Conservation (phyloP, 1,140 invertebrate species). For the Pissodes strobi region DNA sequence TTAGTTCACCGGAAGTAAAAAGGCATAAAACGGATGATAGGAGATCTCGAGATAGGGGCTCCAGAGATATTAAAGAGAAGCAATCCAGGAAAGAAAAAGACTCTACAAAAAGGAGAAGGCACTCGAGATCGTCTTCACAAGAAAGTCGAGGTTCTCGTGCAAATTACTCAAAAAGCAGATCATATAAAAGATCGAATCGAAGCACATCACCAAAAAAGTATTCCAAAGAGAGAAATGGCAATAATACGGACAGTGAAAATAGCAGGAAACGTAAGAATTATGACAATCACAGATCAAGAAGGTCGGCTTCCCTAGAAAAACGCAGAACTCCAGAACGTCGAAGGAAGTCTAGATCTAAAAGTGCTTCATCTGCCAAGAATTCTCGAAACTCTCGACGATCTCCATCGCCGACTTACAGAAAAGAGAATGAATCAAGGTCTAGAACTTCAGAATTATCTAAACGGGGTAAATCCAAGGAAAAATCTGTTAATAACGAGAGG, state of each 20-base stretch:
- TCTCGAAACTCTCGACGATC: slow-evolving; percentile 22
- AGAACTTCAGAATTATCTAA: slow-evolving; percentile 4
- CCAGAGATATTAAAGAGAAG: background rate
- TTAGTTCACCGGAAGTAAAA: slow-evolving; percentile 45
- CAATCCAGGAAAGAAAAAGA: slow-evolving; percentile 32
- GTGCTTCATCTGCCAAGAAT: slow-evolving; percentile 14
- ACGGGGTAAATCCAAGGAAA: background rate
- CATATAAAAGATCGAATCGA: background rate
- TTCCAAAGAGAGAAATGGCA: slow-evolving; percentile 25
- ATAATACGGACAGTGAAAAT: slow-evolving; percentile 6
- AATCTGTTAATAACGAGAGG: slow-evolving; percentile 9
- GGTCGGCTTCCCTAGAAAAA: slow-evolving; percentile 20
- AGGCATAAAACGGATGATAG: slow-evolving; percentile 35
- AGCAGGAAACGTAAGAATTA: slow-evolving; percentile 19
- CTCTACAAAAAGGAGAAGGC: slow-evolving; percentile 15
- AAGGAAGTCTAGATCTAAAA: slow-evolving; percentile 34
- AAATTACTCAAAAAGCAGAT: background rate
- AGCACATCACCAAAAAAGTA: slow-evolving; percentile 21
- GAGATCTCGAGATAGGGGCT: background rate
- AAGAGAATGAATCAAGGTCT: slow-evolving; percentile 13
- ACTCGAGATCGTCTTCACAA: slow-evolving; percentile 10
- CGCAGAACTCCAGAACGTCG: slow-evolving; percentile 10
- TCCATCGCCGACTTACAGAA: background rate
- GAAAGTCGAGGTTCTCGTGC: background rate
- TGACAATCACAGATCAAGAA: slow-evolving; percentile 13